Evolutionary conservation across 2,797 vertebrate genomes (phyloP).

Genomic region (Acanthurus tractus): DNA sequence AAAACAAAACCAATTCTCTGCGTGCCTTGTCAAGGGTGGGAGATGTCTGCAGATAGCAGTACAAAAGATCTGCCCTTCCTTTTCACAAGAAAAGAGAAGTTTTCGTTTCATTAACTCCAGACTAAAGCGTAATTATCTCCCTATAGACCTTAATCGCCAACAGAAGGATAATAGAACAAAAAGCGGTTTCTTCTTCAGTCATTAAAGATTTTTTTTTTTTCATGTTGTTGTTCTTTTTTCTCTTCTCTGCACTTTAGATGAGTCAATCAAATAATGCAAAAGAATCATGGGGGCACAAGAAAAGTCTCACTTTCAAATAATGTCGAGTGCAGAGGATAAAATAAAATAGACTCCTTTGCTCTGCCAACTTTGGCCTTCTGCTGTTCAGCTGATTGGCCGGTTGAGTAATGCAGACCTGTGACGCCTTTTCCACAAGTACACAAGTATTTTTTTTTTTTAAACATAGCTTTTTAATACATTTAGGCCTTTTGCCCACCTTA

Average conservation of each 20-base stretch:
- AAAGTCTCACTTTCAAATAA: slow-evolving; percentile 62
- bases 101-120: slow-evolving; percentile 88
- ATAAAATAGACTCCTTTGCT: slow-evolving; percentile 46
- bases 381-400: slow-evolving; percentile 26
- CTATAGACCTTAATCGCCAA: slow-evolving; percentile 85
- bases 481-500: too few relatives aligned
- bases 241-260: slow-evolving; percentile 70
- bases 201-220: slow-evolving; percentile 71
- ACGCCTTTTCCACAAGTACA: neutral
- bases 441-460: too few relatives aligned
- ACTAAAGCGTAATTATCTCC: slow-evolving; percentile 89
- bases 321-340: slow-evolving; percentile 26
- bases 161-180: slow-evolving; percentile 83
- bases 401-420: neutral
- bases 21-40: slow-evolving; percentile 81
- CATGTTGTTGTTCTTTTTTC: slow-evolving; percentile 72
- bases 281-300: slow-evolving; percentile 52
- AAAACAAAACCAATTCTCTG: slow-evolving; percentile 82
- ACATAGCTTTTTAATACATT: too few relatives aligned
- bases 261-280: slow-evolving; percentile 78
- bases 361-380: slow-evolving; percentile 33
- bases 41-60: slow-evolving; percentile 83
- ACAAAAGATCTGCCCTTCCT: slow-evolving; percentile 85
- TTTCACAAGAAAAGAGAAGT: slow-evolving; percentile 83
- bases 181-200: slow-evolving; percentile 83